Evolutionary conservation across 2,797 vertebrate genomes (phyloP), one percentile per base, ranked within the genome.

Genomic region (Ctenosaura bakeri): DNA sequence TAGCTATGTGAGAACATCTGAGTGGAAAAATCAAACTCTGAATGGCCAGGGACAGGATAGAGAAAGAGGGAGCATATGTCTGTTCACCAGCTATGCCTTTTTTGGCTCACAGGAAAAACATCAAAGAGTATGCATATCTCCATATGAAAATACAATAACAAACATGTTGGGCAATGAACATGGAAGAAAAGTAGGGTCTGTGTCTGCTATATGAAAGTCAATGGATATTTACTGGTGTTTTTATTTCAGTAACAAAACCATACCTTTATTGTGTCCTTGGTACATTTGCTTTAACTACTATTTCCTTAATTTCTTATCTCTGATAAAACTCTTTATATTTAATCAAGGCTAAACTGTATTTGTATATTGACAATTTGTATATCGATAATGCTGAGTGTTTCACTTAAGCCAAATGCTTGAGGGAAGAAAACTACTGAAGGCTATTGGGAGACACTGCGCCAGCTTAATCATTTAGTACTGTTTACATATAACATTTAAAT

Each of bases 381-480:
- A 92, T 35, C 89, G 89, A 86, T 89, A 85, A 92, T 86, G 7
- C 1, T 91, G 71, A 90, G 26, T 3, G 93, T 92, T 92, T 74
- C 79, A 38, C 88, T 94, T 91, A 86, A 94, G 64, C 13, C n/a
- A 83, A 0, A 84, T 93, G n/a, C 74, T 91, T 16, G 35, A 90
- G 80, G 89, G 20, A 86, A 89, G n/a, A 46, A 35, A 90, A 92
- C 16, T 0, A 71, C 90, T 62, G 86, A 84, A 18, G 86, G 8
- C 1, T 85, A 6, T 82, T 87, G 38, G 91, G 90, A 20, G n/a
- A 91, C 89, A 93, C 86, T 32, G 2, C 56, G 90, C 38, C 46
- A 83, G 2, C 89, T 94, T 92, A 91, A 93, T 90, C 1, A 81
- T 56, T 92, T 90, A 26, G 90, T 92, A 82, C 22, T 90, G 12